Evolutionary conservation across 2,797 vertebrate genomes (phyloP), one percentile per base, ranked within the genome.

Genomic region (Pangasius larnaudii): DNA sequence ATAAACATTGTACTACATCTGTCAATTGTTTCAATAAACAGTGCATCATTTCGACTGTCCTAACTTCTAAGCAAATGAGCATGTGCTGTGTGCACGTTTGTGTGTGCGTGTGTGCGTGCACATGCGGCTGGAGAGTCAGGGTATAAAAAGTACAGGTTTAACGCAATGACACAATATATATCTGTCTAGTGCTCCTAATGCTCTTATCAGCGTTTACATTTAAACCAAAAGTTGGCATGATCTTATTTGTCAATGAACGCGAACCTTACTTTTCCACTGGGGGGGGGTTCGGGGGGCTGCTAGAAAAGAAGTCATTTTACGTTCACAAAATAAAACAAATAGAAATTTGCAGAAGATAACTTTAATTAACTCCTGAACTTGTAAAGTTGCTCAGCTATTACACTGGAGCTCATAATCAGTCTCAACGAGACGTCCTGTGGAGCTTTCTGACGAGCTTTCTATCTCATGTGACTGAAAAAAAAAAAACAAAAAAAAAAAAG

Each of bases 1-100:
- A 74, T 27, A 13, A 63, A 84, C 80, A 30, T 18, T 18, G 53
- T 18, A 13, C 33, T 88, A 75, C 58, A 56, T 77, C 22, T 65
- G 58, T 39, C 69, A 53, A 67, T 77, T 53, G 42, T 36, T 77
- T 84, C 58, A 88, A 77, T 88, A 84, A 75, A 77, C 59, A 65
- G 18, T 27, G 85, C 22, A 83, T 27, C 39, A 74, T 49, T 61
- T 24, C 18, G 65, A 74, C 39, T 27, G 24, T 18, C 46, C 5
- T 56, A 80, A 67, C 46, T 6, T 24, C 36, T 46, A 36, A 81
- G 49, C 63, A 51, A 10, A 27, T 72, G 49, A 27, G 63, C 30
- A 14, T 51, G 19, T 69, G 56, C n/a, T 16, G 13, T 58, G 67
- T 59, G 24, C 58, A 49, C 11, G 84, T 36, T 49, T 53, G 46